These are phyloP conservation scores for Empidonax alnorum DNA, from an alignment of 2,113 vertebrate species.

Conservation along the genomic window DNA sequence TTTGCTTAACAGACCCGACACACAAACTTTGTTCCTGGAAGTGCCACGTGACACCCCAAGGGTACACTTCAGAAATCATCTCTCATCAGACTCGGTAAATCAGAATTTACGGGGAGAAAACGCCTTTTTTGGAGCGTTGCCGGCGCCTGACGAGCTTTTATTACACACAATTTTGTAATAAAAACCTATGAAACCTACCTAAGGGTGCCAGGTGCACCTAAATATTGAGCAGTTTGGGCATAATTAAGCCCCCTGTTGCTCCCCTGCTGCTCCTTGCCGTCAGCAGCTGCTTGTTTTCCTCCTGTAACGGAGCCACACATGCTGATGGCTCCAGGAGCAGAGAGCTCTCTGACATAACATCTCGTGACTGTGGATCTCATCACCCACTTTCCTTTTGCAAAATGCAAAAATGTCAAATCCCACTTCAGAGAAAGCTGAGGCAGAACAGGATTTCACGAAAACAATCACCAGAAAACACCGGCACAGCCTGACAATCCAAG, in stretches of 20 bases:
- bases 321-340: background rate
- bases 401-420: background rate
- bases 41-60: background rate
- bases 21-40: background rate
- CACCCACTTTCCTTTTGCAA: background rate
- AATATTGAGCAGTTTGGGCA: background rate
- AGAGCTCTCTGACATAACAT: background rate
- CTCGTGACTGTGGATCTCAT: background rate
- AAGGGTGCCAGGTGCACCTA: slow-evolving; percentile 14
- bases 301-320: background rate
- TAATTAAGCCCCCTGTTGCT: slow-evolving; percentile 16
- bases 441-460: background rate
- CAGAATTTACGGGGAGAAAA: background rate
- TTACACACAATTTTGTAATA: background rate
- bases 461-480: background rate
- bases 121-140: background rate
- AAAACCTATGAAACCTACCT: background rate
- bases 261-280: background rate
- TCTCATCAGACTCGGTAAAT: background rate
- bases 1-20: background rate
- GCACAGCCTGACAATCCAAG: background rate
- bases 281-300: slow-evolving; percentile 39
- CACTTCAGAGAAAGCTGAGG: background rate
- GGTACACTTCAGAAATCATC: background rate
- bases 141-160: background rate